Base-by-base conservation (phyloP, 2,888 invertebrate species). In the Melipona beecheii region DNA sequence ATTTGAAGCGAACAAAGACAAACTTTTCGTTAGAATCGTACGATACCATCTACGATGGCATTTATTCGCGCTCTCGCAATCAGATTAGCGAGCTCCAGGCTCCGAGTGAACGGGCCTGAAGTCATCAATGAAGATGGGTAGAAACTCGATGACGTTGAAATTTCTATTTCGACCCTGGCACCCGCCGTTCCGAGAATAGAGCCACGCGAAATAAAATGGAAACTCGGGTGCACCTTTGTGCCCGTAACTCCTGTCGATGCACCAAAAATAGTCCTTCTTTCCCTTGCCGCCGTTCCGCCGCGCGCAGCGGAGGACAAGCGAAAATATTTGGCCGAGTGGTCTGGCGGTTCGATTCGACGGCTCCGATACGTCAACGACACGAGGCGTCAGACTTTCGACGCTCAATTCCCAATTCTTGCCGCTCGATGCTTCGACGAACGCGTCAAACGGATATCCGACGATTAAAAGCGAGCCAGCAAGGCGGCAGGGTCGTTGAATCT, bases 81-180 rank as follows among this genome's bases (percentile, higher is more conserved):
- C 43, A 43, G 73, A 81, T 81, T 78, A 79, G 78, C 36, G 56
- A 60, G 50, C 81, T 86, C 80, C 78, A 85, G 79, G 4, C 72
- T 76, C 62, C 62, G 71, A 69, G 66, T 77, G 86, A 69, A 68
- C 76, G 75, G 58, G 84, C 79, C 86, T 90, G 88, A 90, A 87
- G 88, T 90, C 90, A 89, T 90, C 89, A 90, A 90, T 90, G 89
- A 85, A 86, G 90, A 89, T 86, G 87, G 87, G 81, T 85, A 89
- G 88, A 85, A 56, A 83, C 86, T 80, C 84, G 81, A 87, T 89
- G 90, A 90, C 87, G 90, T 75, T 84, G 78, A 85, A 84, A 89
- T 78, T 81, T 90, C 87, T 89, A 89, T 90, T 90, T 88, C 85
- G 83, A 89, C 84, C 78, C 88, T 89, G 88, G 89, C 89, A 89